Base-by-base conservation (phyloP, 2,113 vertebrate species). In the Microtus ochrogaster region DNA sequence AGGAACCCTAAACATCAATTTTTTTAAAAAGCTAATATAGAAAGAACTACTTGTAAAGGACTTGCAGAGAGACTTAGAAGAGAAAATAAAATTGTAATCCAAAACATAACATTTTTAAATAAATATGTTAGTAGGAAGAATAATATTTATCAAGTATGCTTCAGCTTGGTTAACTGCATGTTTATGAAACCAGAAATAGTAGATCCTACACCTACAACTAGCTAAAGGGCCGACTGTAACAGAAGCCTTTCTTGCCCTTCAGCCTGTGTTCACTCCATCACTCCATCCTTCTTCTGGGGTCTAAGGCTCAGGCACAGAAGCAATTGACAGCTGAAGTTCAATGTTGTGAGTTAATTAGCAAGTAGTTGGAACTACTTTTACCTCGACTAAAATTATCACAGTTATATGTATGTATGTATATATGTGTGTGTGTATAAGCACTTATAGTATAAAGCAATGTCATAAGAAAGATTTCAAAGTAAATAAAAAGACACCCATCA, bases 311-410 rank as follows among this genome's bases (percentile, higher is more conserved):
- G 52, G 8, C 28, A 36, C 39, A 55, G 5, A 74, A 17, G 28
- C 33, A 96, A 79, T 94, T 79, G 14, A 65, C 3, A 72, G 58
- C 52, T 89, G 58, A 79, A 84, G 65, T 89, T 93, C 47, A 95
- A 21, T 16, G 73, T 74, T 89, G 6, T 13, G 41, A 33, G 55
- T 89, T 91, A 94, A 96, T 93, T 94, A 93, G 36, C 36, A 74
- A 12, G 41, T 74, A 44, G 55, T 55, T 91, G 55, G 88, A 93
- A 91, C 95, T 91, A 84, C 70, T 91, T 89, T 63, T 91, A 61
- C 39, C 78, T 91, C 39, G 41, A 85, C 7, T n/a, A 63, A 92
- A 92, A 93, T 89, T 61, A 63, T 88, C 33, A 61, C 33, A 79
- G 70, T 19, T 66, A 36, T 63, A 28, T 86, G 9, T 26, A 63